These are phyloP conservation scores for Habropoda laboriosa DNA, from an alignment of 1,140 invertebrate species.

Conservation along the genomic window DNA sequence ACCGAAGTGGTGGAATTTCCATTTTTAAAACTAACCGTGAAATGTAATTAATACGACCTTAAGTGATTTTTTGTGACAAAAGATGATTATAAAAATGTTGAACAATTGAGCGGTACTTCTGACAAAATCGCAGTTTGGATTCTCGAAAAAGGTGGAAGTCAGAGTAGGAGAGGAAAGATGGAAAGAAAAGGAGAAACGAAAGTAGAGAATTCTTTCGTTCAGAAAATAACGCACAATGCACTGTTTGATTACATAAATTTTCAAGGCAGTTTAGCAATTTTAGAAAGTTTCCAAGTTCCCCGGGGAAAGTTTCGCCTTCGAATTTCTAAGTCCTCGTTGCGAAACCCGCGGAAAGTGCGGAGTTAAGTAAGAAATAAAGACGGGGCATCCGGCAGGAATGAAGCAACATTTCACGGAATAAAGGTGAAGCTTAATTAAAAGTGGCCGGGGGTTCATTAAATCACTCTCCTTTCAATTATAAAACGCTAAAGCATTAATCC, in stretches of 20 bases:
- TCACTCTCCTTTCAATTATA: not conserved
- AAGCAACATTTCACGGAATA: slow-evolving; percentile 1
- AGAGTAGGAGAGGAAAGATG: not conserved
- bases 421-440: slow-evolving; percentile 30
- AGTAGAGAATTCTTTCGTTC: not conserved
- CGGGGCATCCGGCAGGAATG: not conserved
- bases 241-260: slow-evolving; percentile 20
- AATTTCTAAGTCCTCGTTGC: slow-evolving; percentile 17
- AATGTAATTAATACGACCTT: no score
- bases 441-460: slow-evolving; percentile 1
- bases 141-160: not conserved
- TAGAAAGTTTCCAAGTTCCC: not conserved
- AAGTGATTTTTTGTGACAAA: no score
- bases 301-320: slow-evolving; percentile 9
- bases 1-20: no score
- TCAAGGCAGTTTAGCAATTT: slow-evolving; percentile 31
- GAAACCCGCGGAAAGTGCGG: slow-evolving; percentile 13
- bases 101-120: no score
- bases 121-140: no score
- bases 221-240: slow-evolving; percentile 1
- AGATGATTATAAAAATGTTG: no score
- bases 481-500: not conserved
- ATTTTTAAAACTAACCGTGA: no score
- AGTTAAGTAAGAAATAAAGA: slow-evolving; percentile 35
- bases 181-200: not conserved